Conservation (phyloP, 92 coral and sea anemone genomes). For the Porites lobata region DNA sequence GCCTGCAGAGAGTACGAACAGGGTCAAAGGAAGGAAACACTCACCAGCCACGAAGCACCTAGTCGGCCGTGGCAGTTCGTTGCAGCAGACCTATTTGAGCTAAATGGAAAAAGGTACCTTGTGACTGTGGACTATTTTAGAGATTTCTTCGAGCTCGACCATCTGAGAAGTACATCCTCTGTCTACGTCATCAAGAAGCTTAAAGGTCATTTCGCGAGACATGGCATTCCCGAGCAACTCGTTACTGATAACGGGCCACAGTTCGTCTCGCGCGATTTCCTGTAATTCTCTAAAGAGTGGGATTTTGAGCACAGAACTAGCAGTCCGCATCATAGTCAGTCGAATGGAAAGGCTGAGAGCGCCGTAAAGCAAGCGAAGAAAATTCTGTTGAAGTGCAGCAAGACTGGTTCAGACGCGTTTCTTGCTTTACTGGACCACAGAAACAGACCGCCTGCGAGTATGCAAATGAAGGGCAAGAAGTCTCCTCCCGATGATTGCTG, state of each 20-base stretch:
- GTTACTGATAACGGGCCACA: constrained; percentile 28
- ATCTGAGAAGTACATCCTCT: constrained; percentile 11
- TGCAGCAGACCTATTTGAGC: constrained; percentile 6
- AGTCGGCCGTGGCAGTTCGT: not conserved
- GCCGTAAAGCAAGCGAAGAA: constrained; percentile 29
- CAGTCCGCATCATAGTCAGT: not conserved
- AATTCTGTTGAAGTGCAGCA: constrained; percentile 8
- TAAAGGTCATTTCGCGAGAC: constrained; percentile 14
- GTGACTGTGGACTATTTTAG: constrained; percentile 15
- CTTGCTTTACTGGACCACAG: constrained; percentile 11
- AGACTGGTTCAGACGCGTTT: constrained; percentile 17
- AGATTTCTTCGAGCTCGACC: constrained; percentile 20
- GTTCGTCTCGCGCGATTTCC: constrained; percentile 12
- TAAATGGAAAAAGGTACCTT: constrained; percentile 18
- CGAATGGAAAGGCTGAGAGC: constrained; percentile 44
- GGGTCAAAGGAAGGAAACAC: constrained; percentile 44
- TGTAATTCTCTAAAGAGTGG: constrained; percentile 42
- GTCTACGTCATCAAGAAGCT: constrained; percentile 6
- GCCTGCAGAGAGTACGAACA: constrained; percentile 27
- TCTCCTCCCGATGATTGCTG: constrained; percentile 27
- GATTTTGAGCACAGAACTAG: constrained; percentile 42
- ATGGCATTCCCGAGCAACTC: constrained; percentile 25
- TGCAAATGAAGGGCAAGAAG: constrained; percentile 30
- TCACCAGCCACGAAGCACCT: not conserved
- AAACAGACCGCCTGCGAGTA: constrained; percentile 34